phyloP scores from a whole-genome alignment of 2,888 invertebrate genomes.

The Habroteleia sp. region DNA sequence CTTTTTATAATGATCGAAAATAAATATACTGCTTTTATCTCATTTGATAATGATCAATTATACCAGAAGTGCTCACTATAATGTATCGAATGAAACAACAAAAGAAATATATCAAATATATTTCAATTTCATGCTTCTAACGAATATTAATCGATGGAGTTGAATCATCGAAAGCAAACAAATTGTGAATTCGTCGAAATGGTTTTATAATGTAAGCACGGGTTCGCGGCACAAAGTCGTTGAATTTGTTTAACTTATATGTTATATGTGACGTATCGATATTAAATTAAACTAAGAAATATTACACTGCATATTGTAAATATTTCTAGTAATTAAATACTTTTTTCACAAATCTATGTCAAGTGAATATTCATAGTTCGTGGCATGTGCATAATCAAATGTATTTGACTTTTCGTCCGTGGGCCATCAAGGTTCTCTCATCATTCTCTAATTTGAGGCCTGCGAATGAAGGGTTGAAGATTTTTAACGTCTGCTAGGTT shows the following conservation, averaged over 20 bases:
- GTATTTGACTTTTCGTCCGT: no score
- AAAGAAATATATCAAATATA: constrained; percentile 13
- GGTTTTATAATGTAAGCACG: background rate
- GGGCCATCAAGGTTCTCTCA: no score
- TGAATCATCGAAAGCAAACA: constrained; percentile 1
- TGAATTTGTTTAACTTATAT: constrained; percentile 3
- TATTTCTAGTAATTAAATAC: constrained; percentile 7
- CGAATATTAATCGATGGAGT: no score
- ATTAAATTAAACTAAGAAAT: no score
- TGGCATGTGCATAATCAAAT: background rate
- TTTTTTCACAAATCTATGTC: constrained; percentile 7
- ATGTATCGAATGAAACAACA: background rate
- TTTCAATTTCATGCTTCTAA: background rate
- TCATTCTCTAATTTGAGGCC: no score
- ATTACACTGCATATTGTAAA: constrained; percentile 15
- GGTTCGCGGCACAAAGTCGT: background rate
- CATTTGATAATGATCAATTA: no score
- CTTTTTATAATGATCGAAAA: no score
- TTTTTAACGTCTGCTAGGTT: no score
- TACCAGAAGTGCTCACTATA: background rate
- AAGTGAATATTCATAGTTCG: constrained; percentile 12
- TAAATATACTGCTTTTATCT: no score
- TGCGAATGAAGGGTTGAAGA: no score
- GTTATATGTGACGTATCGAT: constrained; percentile 18
- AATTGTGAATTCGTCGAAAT: constrained; percentile 10